Percentiles rank a stretch among this genome's conserved stretches.
Evolutionary conservation across 2,797 vertebrate species (phyloP).

Genomic region (Neopelma chrysocephalum): DNA sequence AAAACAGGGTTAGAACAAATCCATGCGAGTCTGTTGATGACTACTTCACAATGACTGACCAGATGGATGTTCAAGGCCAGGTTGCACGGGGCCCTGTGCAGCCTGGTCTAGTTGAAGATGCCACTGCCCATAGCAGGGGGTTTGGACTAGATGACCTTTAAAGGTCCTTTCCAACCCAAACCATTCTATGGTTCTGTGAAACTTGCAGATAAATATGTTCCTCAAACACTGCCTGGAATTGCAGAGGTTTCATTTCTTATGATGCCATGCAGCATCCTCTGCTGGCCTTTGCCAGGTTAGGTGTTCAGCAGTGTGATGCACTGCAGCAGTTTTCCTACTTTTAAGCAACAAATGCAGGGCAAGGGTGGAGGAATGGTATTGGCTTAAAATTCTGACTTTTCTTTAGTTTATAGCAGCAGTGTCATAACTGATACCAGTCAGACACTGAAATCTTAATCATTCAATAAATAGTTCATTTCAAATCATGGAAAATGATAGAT

Average conservation of each 20-base stretch:
- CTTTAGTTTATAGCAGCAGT: not conserved
- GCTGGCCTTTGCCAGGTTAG: not conserved
- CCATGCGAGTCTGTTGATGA: not conserved
- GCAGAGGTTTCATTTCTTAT: not conserved
- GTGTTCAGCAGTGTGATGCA: not conserved
- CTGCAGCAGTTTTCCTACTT: not conserved
- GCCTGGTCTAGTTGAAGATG: not conserved
- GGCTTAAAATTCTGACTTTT: not conserved
- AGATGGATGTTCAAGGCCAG: not conserved
- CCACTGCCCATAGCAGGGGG: not conserved
- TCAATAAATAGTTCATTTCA: not conserved
- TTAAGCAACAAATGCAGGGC: not conserved
- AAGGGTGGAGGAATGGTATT: not conserved
- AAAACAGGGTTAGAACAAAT: not conserved
- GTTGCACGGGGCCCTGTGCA: fast-evolving
- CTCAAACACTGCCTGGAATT: not conserved
- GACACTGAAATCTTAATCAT: not conserved
- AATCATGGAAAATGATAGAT: not conserved
- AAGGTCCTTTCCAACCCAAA: not conserved
- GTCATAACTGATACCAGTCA: not conserved
- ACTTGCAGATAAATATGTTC: not conserved
- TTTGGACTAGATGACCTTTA: not conserved
- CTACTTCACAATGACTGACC: not conserved
- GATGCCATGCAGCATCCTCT: not conserved
- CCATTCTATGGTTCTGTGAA: not conserved